phyloP scores from a whole-genome alignment of 2,888 invertebrate genomes.

The Lithosia quadra region DNA sequence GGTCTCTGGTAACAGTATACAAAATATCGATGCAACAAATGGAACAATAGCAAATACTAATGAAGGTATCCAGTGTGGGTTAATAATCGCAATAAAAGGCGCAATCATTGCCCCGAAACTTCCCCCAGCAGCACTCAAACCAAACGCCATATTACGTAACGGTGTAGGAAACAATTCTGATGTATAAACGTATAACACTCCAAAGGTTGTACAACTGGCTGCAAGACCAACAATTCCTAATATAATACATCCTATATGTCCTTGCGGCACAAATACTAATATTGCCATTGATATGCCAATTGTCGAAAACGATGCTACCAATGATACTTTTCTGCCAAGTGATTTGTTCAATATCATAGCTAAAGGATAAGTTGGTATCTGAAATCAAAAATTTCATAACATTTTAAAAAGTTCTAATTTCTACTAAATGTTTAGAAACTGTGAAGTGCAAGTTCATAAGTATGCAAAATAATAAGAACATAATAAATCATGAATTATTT shows the following conservation, averaged over 20 bases:
- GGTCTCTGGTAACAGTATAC: conserved; percentile 65
- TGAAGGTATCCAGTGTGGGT: conserved; percentile 67
- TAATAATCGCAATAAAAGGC: conserved; percentile 62
- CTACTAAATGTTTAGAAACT: neutral
- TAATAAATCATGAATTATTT: neutral
- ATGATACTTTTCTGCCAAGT: conserved; percentile 57
- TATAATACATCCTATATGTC: conserved; percentile 55
- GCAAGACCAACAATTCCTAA: conserved; percentile 61
- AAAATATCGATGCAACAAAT: conserved; percentile 55
- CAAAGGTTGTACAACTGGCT: conserved; percentile 54
- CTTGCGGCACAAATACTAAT: conserved; percentile 57
- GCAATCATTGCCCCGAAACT: conserved; percentile 67
- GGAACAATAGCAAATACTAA: conserved; percentile 61
- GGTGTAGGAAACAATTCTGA: conserved; percentile 71
- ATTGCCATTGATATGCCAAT: conserved; percentile 57
- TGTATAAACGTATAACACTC: conserved; percentile 59
- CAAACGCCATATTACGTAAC: conserved; percentile 67
- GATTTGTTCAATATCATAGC: conserved; percentile 60
- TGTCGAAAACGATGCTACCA: conserved; percentile 44
- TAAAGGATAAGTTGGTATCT: conserved; percentile 61
- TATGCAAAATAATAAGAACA: neutral
- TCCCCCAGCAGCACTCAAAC: conserved; percentile 59
- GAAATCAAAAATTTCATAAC: conserved; percentile 18
- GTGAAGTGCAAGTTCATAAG: no score
- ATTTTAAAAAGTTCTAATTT: no score